phyloP scores from a whole-genome alignment of 2,888 invertebrate genomes.

The Ophion ventricosus region DNA sequence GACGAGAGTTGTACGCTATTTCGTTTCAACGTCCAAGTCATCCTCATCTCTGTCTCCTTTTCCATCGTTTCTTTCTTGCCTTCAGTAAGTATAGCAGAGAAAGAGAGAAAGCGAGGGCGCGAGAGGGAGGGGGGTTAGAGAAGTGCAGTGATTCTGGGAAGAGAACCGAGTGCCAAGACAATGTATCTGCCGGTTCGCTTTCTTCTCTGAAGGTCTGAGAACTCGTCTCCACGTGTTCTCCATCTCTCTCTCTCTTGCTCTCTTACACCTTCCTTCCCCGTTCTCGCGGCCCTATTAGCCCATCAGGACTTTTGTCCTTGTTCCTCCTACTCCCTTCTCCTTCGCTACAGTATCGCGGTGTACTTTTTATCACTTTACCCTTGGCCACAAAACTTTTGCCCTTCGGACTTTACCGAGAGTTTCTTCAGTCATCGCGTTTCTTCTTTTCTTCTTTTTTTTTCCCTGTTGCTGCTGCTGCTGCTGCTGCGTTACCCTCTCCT shows the following conservation, averaged over 20 bases:
- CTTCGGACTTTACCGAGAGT: constrained; percentile 53
- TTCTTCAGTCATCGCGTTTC: constrained; percentile 33
- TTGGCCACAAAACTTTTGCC: constrained; percentile 56
- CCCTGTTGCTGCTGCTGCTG: neutral
- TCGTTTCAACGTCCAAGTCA: constrained; percentile 45
- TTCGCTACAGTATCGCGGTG: constrained; percentile 40
- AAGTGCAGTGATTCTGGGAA: constrained; percentile 69
- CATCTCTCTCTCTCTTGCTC: constrained; percentile 53
- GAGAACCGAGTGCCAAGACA: constrained; percentile 67
- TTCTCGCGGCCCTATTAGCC: constrained; percentile 51
- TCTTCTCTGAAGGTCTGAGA: constrained; percentile 65
- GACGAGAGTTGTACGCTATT: constrained; percentile 40
- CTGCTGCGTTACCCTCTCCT: neutral
- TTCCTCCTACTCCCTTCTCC: constrained; percentile 27
- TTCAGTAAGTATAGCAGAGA: neutral
- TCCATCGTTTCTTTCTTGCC: constrained; percentile 33
- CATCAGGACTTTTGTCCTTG: constrained; percentile 44
- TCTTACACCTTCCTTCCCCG: constrained; percentile 47
- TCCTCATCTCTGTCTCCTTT: constrained; percentile 46
- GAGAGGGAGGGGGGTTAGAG: constrained; percentile 48
- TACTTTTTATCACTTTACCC: constrained; percentile 55
- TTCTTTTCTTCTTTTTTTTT: neutral
- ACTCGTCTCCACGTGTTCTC: constrained; percentile 57
- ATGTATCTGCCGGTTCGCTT: constrained; percentile 69
- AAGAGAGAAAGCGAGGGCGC: constrained; percentile 46